Evolutionary conservation across 2,797 vertebrate species (phyloP).

Genomic region (Remorina albescens): DNA sequence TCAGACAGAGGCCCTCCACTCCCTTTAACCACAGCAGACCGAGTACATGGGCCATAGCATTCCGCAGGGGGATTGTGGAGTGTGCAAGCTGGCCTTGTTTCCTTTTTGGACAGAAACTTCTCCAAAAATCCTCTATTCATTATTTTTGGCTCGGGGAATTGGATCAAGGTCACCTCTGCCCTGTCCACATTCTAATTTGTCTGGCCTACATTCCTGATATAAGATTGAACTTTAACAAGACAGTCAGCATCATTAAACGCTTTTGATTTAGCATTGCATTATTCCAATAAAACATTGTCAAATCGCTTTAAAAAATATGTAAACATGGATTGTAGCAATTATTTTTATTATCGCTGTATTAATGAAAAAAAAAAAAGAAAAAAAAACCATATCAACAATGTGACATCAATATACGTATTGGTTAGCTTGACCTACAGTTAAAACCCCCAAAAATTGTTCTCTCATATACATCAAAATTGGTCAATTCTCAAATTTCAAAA

Average conservation of each 20-base stretch:
- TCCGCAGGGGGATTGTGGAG: conserved; percentile 73
- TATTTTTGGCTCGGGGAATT: conserved; percentile 64
- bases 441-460: no score
- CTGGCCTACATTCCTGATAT: conserved; percentile 57
- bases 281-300: neutral
- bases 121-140: conserved; percentile 65
- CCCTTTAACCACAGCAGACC: conserved; percentile 57
- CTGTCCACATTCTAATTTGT: conserved; percentile 59
- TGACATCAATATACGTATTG: neutral
- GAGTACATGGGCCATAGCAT: conserved; percentile 60
- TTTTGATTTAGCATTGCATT: neutral
- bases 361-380: neutral
- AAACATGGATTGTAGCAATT: neutral
- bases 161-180: conserved; percentile 46
- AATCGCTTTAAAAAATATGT: neutral
- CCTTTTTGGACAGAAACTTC: conserved; percentile 71
- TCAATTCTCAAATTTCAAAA: no score
- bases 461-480: no score
- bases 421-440: no score
- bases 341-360: neutral
- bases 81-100: conserved; percentile 77
- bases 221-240: conserved; percentile 37
- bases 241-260: conserved; percentile 7
- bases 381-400: neutral
- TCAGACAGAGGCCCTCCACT: conserved; percentile 42